These are phyloP conservation scores for Dipodomys stephensi DNA, from an alignment of 2,113 vertebrate genomes.

Conservation along the genomic window DNA sequence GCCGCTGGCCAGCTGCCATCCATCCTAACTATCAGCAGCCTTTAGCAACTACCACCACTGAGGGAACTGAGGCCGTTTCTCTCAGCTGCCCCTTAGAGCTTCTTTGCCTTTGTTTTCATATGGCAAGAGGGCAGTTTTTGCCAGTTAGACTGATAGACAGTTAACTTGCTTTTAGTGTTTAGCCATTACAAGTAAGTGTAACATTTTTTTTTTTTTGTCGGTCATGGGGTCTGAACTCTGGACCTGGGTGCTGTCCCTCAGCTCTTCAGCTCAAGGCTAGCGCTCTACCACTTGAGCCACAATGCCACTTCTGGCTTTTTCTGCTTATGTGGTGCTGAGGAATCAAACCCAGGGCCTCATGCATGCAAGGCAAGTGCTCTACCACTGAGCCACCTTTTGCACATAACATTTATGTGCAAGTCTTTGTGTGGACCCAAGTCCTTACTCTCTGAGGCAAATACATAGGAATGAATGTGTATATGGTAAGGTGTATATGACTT, in stretches of 20 bases:
- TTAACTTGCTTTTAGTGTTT: background rate
- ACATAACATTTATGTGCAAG: background rate
- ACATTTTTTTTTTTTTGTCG: too few relatives aligned
- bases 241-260: too few relatives aligned
- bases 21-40: too few relatives aligned
- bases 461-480: background rate
- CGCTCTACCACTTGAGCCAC: too few relatives aligned
- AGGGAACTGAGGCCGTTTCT: background rate
- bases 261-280: too few relatives aligned
- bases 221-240: too few relatives aligned
- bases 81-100: background rate
- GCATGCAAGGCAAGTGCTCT: too few relatives aligned
- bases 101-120: background rate
- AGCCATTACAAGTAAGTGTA: background rate
- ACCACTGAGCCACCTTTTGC: too few relatives aligned
- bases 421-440: background rate
- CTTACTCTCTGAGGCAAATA: background rate
- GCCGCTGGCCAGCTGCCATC: background rate
- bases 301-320: too few relatives aligned
- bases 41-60: too few relatives aligned
- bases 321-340: too few relatives aligned
- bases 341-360: too few relatives aligned
- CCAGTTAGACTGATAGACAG: background rate
- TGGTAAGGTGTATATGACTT: background rate
- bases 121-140: background rate